Evolutionary conservation across 1,140 invertebrate species (phyloP), one percentile per base, ranked within the genome.

Genomic region (Coelopa frigida): DNA sequence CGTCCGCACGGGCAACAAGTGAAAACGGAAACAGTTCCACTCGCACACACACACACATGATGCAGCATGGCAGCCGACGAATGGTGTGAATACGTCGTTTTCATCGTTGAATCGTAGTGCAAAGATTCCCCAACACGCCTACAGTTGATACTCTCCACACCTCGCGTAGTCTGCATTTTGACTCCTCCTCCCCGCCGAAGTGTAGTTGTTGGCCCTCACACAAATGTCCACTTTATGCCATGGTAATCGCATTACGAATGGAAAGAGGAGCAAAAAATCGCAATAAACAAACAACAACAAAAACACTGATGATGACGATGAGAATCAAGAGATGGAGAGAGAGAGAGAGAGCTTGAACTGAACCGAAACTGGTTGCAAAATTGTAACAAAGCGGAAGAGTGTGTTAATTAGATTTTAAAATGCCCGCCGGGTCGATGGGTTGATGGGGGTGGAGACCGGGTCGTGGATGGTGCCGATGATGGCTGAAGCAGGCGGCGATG

Each of bases 391-490:
- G 24, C 8, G 10, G 39, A 27, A 17, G 43, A 36, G 43, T 36
- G 44, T 46, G 44, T 46, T 46, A 46, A 46, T 46, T 46, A 46
- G 44, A 46, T 46, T 46, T 46, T 22, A 44, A 20, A 44, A 42
- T 29, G 8, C 27, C n/a, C n/a, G 8, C n/a, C 27, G n/a, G n/a
- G n/a, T n/a, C n/a, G n/a, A n/a, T n/a, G n/a, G n/a, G n/a, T n/a
- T n/a, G n/a, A n/a, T n/a, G n/a, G n/a, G n/a, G n/a, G n/a, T n/a
- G n/a, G n/a, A n/a, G n/a, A n/a, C n/a, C n/a, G n/a, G n/a, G n/a
- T n/a, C n/a, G n/a, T n/a, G n/a, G n/a, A n/a, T n/a, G n/a, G n/a
- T n/a, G n/a, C n/a, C 27, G n/a, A 29, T 8, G n/a, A 29, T 29
- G 8, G 8, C 27, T 8, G 8, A 8, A 8, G 24, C 40, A 42